Percentiles rank a stretch among this genome's conserved stretches.
These are phyloP conservation scores for Troides helena DNA, from an alignment of 2,888 invertebrate genomes.

Conservation along the genomic window DNA sequence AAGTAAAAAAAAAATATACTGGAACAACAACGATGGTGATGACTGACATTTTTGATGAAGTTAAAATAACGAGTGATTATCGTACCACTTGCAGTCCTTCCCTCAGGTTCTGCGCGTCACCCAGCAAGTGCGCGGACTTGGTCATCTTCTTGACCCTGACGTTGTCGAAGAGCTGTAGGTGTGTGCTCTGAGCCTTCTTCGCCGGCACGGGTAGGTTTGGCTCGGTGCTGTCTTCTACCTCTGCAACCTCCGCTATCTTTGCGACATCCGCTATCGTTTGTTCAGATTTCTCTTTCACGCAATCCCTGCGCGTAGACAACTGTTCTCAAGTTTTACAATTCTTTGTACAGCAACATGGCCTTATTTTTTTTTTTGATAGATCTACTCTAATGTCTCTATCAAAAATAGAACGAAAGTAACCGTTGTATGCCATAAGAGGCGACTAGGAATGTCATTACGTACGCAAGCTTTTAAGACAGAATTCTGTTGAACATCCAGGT, in stretches of 20 bases:
- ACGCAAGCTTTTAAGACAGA: too few species aligned
- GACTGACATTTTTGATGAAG: not conserved
- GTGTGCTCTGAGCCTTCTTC: slow-evolving; percentile 67
- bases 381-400: too few species aligned
- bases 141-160: slow-evolving; percentile 58
- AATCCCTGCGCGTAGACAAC: slow-evolving; percentile 36
- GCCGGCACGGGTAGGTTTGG: slow-evolving; percentile 39
- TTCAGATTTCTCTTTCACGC: slow-evolving; percentile 35
- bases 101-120: slow-evolving; percentile 45
- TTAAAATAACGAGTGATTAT: not conserved
- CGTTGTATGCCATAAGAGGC: too few species aligned
- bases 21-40: too few species aligned
- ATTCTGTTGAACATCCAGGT: too few species aligned
- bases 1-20: too few species aligned
- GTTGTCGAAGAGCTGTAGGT: slow-evolving; percentile 48
- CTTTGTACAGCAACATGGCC: too few species aligned
- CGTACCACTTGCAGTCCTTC: slow-evolving; percentile 50
- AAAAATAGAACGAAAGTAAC: too few species aligned
- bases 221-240: slow-evolving; percentile 43
- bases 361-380: too few species aligned
- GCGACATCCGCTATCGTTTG: slow-evolving; percentile 38
- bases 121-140: slow-evolving; percentile 66
- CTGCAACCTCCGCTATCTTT: slow-evolving; percentile 41
- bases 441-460: too few species aligned
- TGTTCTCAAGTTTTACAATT: not conserved